Percentiles rank a stretch among this genome's conserved stretches.
These are phyloP conservation scores for Drosophila neutralis DNA, from an alignment of 2,888 invertebrate species.

Conservation along the genomic window DNA sequence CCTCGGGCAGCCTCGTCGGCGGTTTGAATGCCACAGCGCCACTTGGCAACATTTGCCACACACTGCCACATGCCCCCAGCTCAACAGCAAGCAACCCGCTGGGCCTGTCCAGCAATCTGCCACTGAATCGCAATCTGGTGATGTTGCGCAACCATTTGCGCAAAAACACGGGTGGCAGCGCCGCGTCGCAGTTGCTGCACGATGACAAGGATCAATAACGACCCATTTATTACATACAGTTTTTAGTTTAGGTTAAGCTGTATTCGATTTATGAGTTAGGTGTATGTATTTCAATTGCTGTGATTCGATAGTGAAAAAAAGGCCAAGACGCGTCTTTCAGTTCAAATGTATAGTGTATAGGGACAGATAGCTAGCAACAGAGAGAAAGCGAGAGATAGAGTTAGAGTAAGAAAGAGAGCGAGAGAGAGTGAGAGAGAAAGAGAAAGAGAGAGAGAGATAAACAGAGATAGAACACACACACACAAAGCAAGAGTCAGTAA, in stretches of 20 bases:
- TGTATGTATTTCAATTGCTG: slow-evolving; percentile 79
- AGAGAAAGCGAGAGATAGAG: slow-evolving; percentile 14
- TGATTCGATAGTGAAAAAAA: slow-evolving; percentile 80
- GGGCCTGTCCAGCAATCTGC: slow-evolving; percentile 80
- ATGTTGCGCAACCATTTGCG: slow-evolving; percentile 84
- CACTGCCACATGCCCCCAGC: slow-evolving; percentile 81
- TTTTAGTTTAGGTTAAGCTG: slow-evolving; percentile 58
- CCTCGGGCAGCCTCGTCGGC: slow-evolving; percentile 64
- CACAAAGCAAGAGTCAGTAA: slow-evolving; percentile 58
- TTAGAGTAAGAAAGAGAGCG: neutral
- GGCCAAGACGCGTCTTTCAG: slow-evolving; percentile 77
- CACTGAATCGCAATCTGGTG: slow-evolving; percentile 83
- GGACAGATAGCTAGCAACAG: slow-evolving; percentile 36
- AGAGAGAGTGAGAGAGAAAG: slow-evolving; percentile 11
- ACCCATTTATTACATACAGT: slow-evolving; percentile 78
- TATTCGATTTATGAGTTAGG: slow-evolving; percentile 58
- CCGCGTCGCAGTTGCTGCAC: slow-evolving; percentile 46
- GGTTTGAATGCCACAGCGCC: slow-evolving; percentile 50
- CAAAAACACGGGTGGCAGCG: slow-evolving; percentile 77
- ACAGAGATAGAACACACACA: slow-evolving; percentile 15
- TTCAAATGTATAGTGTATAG: slow-evolving; percentile 83
- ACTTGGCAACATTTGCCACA: slow-evolving; percentile 79
- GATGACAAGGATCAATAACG: slow-evolving; percentile 83
- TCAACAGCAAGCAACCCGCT: slow-evolving; percentile 60
- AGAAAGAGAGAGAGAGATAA: slow-evolving; percentile 3